These are phyloP conservation scores for Phymastichus coffea DNA, from an alignment of 1,140 invertebrate genomes.

Conservation along the genomic window DNA sequence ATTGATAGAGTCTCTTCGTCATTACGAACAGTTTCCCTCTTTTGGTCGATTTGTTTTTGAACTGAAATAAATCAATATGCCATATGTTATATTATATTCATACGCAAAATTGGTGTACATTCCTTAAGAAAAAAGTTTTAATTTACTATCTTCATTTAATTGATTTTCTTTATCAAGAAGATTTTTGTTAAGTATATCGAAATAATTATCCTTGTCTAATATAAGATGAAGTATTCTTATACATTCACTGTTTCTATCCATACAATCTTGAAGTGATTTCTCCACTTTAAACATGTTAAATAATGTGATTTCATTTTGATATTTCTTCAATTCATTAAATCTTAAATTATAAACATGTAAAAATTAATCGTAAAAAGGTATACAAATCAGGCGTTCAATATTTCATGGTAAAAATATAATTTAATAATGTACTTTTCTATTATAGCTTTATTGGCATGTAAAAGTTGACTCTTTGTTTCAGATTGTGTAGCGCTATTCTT, in stretches of 20 bases:
- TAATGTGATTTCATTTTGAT: slow-evolving; percentile 5
- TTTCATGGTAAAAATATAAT: too few species aligned
- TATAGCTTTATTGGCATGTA: slow-evolving; percentile 4
- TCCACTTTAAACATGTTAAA: slow-evolving; percentile 6
- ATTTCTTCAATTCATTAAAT: slow-evolving; percentile 9
- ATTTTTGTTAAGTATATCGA: background rate
- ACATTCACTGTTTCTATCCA: background rate
- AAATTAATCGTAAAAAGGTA: too few species aligned
- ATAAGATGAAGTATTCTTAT: background rate
- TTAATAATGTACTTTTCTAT: slow-evolving; percentile 17
- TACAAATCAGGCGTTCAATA: too few species aligned
- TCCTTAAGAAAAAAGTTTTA: too few species aligned
- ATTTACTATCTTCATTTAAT: slow-evolving; percentile 6
- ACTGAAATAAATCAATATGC: background rate
- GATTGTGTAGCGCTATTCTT: slow-evolving; percentile 3
- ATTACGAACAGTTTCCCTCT: background rate
- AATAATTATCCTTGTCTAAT: background rate
- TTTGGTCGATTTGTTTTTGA: background rate
- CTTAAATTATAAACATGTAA: background rate
- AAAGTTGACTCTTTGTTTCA: slow-evolving; percentile 8
- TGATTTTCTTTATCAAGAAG: background rate
- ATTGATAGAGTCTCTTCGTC: background rate
- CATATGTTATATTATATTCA: background rate
- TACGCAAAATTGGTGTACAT: too few species aligned
- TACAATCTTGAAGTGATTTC: background rate